Base-by-base conservation (phyloP, 2,797 vertebrate species). In the Gymnothorax reevesii region DNA sequence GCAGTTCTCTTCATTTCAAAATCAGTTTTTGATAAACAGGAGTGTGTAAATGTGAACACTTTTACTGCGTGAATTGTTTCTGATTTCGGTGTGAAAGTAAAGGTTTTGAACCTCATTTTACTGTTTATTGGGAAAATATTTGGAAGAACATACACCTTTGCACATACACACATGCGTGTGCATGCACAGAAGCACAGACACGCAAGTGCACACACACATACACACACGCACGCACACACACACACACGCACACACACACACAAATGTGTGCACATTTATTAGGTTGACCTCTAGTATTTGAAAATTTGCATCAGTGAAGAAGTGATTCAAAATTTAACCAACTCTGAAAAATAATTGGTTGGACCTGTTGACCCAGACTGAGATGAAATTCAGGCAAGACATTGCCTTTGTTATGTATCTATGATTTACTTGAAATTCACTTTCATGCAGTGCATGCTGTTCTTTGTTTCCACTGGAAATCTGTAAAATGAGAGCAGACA, bases 1-100 rank as follows among this genome's bases (percentile, higher is more conserved):
- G 84, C 86, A 75, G 83, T n/a, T 64, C 4, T 12, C 8, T 22
- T 25, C n/a, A 80, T 79, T 33, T 80, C 62, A 27, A 84, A 27
- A 60, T 79, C 22, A 59, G n/a, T 73, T 9, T 73, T 49, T 73
- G 22, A 73, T 75, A 75, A 27, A 55, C 8, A 54, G 27, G 55
- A 84, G 59, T 8, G 82, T 57, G 55, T 83, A 20, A n/a, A 49
- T 71, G 55, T 66, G 83, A 9, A 7, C 64, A 13, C 64, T 69
- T 55, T 27, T 66, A 64, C 33, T 20, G 60, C 22, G 60, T 49
- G 82, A 83, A 55, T 22, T 55, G 52, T 54, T 80, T 80, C 52
- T 80, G 77, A 55, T 80, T 80, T 80, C 20, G 13, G 20, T 80
- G 49, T 55, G 49, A 80, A 54, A 80, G 49, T 54, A 80, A 54